These are phyloP conservation scores for Rhabdornis inornatus DNA, from an alignment of 2,113 vertebrate genomes.

Conservation along the genomic window DNA sequence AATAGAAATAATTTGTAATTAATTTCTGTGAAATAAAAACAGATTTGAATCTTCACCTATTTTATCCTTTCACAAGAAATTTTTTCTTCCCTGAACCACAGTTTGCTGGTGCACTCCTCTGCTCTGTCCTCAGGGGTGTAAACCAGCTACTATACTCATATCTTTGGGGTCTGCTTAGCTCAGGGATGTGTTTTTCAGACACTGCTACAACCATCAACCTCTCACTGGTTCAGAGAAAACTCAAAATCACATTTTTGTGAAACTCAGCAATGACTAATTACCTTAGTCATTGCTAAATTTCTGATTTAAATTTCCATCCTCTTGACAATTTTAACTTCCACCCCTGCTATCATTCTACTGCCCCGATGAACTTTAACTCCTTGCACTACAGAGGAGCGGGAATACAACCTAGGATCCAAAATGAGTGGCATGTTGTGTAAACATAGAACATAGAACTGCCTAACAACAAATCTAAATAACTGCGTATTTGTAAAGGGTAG, in stretches of 20 bases:
- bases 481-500: neutral
- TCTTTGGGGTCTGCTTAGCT: neutral
- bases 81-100: neutral
- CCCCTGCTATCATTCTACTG: rapidly evolving
- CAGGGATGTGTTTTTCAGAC: neutral
- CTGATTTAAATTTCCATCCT: neutral
- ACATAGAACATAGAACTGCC: neutral
- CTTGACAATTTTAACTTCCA: neutral
- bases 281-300: neutral
- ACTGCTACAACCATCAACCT: neutral
- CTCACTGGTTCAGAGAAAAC: neutral
- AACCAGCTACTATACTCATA: neutral
- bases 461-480: neutral
- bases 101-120: neutral
- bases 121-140: neutral
- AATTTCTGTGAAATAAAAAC: neutral
- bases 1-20: neutral
- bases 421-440: neutral
- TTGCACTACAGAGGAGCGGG: neutral
- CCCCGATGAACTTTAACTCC: neutral
- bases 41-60: neutral
- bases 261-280: neutral
- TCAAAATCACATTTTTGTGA: neutral
- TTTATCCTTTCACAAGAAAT: neutral
- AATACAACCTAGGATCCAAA: neutral